phyloP scores from a whole-genome alignment of 2,113 vertebrate species.

The Polypterus senegalus region DNA sequence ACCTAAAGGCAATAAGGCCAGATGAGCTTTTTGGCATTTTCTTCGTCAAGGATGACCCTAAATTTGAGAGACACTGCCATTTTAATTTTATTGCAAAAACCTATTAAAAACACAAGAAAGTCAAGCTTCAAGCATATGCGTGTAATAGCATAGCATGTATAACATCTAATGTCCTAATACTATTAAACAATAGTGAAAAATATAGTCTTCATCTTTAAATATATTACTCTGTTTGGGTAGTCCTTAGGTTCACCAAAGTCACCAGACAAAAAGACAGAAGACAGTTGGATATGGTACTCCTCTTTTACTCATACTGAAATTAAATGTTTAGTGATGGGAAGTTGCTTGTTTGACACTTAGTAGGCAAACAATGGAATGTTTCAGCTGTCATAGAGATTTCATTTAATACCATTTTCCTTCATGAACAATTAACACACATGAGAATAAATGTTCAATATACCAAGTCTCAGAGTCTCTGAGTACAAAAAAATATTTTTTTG shows the following conservation, averaged over 20 bases:
- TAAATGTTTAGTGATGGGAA: slow-evolving; percentile 22
- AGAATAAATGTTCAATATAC: slow-evolving; percentile 22
- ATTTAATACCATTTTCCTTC: slow-evolving; percentile 8
- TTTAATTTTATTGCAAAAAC: neutral
- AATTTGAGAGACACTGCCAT: neutral
- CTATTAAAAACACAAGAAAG: neutral
- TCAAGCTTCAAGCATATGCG: no score
- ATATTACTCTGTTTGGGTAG: neutral
- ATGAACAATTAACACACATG: slow-evolving; percentile 14
- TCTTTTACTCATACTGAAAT: slow-evolving; percentile 19
- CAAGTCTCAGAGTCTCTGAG: slow-evolving; percentile 15
- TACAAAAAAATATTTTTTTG: neutral
- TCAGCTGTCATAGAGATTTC: slow-evolving; percentile 13
- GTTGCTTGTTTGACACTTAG: slow-evolving; percentile 11
- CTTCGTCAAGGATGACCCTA: neutral
- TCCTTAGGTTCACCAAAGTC: neutral
- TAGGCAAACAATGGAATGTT: slow-evolving; percentile 17
- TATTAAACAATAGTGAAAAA: neutral
- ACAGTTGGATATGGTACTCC: neutral
- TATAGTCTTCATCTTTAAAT: neutral
- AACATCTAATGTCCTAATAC: neutral
- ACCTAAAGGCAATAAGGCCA: slow-evolving; percentile 6
- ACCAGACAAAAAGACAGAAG: neutral
- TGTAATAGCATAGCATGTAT: neutral
- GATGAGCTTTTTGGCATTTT: slow-evolving; percentile 5